These are phyloP conservation scores for Meliscaeva auricollis DNA, from an alignment of 2,888 invertebrate genomes.

Conservation along the genomic window DNA sequence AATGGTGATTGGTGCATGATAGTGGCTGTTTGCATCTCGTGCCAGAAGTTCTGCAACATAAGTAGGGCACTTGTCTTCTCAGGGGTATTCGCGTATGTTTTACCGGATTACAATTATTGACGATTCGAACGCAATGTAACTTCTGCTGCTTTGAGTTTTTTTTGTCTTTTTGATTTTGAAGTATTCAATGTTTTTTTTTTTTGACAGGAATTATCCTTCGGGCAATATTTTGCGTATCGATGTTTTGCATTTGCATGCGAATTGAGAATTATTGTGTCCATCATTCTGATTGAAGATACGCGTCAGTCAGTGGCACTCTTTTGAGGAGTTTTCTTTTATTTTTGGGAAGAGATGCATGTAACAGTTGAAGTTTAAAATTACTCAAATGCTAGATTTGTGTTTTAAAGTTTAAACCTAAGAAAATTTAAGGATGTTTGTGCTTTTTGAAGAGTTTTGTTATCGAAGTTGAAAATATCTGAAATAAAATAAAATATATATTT, in stretches of 20 bases:
- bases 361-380: constrained; percentile 18
- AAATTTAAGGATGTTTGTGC: no score
- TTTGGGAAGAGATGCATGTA: constrained; percentile 30
- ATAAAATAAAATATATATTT: no score
- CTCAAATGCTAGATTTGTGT: no score
- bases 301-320: constrained; percentile 71
- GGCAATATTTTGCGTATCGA: constrained; percentile 64
- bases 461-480: no score
- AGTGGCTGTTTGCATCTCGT: constrained; percentile 50
- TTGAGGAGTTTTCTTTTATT: constrained; percentile 5
- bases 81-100: constrained; percentile 47
- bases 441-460: no score
- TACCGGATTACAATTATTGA: constrained; percentile 66
- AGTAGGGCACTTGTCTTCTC: constrained; percentile 70
- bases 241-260: constrained; percentile 61
- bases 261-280: constrained; percentile 54
- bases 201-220: constrained; percentile 36
- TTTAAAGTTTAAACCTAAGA: no score
- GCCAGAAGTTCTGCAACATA: constrained; percentile 54
- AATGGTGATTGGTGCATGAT: constrained; percentile 2
- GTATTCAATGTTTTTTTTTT: background rate
- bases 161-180: constrained; percentile 10
- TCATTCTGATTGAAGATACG: constrained; percentile 56
- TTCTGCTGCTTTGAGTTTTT: constrained; percentile 29
- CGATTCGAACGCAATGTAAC: constrained; percentile 51